Base-by-base conservation (phyloP, 2,888 invertebrate genomes). In the Caenorhabditis imperialis region DNA sequence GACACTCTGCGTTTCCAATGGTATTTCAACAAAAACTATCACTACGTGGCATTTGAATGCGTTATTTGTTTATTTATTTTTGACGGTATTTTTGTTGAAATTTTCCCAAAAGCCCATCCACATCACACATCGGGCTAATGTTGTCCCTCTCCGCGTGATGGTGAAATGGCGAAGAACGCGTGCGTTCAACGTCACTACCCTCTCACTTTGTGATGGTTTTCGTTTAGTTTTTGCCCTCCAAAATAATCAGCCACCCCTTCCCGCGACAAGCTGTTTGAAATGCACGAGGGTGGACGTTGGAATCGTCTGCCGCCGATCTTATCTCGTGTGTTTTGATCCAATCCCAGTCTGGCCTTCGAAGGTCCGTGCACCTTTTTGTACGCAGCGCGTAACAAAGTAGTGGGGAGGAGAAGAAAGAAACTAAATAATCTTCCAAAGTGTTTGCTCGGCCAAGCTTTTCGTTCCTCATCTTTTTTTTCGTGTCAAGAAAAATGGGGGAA, bases 141-240 rank as follows among this genome's bases (percentile, higher is more conserved):
- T 10, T 30, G 47, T 38, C 23, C 25, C 30, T 53, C 44, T 48
- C 33, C 12, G 18, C 62, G 48, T 55, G 47, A 53, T 65, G 63
- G 53, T 55, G 54, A 55, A 30, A 55, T 33, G 40, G 18, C 48
- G 12, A 16, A 27, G 47, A 63, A 54, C 62, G 62, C 42, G 53
- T 63, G 47, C 54, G 54, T 63, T 63, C 62, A 54, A 63, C 62
- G 63, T 65, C 63, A 65, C 63, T 55, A 40, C n/a, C n/a, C 27
- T 51, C 22, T 60, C 30, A 20, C 25, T 30, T 54, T 14, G 35
- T 44, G 23, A 48, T 33, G 35, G 38, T 40, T 50, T 50, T 48
- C 25, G 45, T 60, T 33, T 37, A 25, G 35, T 18, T 62, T 45
- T 51, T 25, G 10, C 18, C 33, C 30, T 53, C 35, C n/a, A 33